Conservation (phyloP, 2,113 vertebrate species). For the Verasper variegatus region DNA sequence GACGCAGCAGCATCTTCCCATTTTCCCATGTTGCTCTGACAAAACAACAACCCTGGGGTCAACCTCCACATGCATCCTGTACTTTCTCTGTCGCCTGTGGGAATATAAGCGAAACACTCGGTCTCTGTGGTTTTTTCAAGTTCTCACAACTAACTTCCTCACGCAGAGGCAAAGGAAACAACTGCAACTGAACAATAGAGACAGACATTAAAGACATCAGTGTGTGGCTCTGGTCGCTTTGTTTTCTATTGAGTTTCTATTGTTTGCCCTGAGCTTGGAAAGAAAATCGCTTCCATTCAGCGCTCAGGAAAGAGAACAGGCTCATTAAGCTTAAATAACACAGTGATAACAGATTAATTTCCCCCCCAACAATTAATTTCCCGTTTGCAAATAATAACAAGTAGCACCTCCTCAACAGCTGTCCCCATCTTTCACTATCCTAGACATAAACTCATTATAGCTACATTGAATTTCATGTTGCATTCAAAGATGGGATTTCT, state of each 20-base stretch:
- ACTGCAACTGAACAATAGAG: conserved; percentile 4
- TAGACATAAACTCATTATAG: neutral
- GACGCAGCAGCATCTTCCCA: neutral
- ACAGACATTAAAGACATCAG: conserved; percentile 9
- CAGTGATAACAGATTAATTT: neutral
- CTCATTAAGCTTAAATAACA: conserved; percentile 15
- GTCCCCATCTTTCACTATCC: neutral
- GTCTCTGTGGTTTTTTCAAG: conserved; percentile 6
- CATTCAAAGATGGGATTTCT: neutral
- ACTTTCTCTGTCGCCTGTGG: neutral
- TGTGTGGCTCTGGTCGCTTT: conserved; percentile 17
- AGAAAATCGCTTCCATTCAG: conserved; percentile 2
- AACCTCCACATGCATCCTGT: conserved; percentile 21
- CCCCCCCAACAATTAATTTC: neutral
- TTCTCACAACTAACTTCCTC: conserved; percentile 25
- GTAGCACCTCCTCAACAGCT: conserved; percentile 9
- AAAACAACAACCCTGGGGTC: conserved; percentile 12
- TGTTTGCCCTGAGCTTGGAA: conserved; percentile 27
- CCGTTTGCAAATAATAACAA: conserved; percentile 9
- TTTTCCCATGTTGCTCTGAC: neutral
- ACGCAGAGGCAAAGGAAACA: conserved; percentile 6
- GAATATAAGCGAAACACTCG: neutral
- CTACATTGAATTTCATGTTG: neutral
- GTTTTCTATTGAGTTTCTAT: neutral
- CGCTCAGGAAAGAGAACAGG: neutral